Conservation (phyloP, 2,113 vertebrate genomes). For the Phaethornis superciliosus region DNA sequence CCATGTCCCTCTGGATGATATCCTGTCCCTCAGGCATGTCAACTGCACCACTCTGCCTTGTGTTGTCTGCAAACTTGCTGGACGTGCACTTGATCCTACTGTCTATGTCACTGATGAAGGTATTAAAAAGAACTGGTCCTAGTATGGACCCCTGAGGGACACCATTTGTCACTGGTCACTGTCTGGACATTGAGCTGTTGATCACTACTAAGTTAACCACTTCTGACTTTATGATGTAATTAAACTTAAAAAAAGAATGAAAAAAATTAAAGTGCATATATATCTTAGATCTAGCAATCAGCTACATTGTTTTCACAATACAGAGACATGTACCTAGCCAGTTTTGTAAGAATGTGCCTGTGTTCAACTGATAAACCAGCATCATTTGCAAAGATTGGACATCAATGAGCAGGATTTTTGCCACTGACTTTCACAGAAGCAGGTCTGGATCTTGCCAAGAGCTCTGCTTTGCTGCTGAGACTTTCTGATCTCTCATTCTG, state of each 20-base stretch:
- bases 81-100: not conserved
- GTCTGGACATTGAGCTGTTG: not conserved
- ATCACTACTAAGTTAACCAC: not conserved
- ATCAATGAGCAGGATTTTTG: not conserved
- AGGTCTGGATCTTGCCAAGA: not conserved
- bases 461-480: not conserved
- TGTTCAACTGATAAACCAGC: not conserved
- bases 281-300: not conserved
- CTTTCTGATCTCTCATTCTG: not conserved
- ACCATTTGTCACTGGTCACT: accelerated
- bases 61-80: not conserved
- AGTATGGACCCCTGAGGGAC: accelerated
- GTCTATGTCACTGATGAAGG: not conserved
- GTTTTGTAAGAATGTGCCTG: not conserved
- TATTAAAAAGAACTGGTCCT: not conserved
- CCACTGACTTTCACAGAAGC: not conserved
- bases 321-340: not conserved
- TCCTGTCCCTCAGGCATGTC: accelerated
- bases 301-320: not conserved
- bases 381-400: not conserved
- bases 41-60: not conserved
- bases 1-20: not conserved
- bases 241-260: not conserved
- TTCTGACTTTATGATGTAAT: not conserved
- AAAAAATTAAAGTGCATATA: not conserved